These are phyloP conservation scores for Lordiphosa collinella DNA, from an alignment of 1,140 invertebrate genomes.

Conservation along the genomic window DNA sequence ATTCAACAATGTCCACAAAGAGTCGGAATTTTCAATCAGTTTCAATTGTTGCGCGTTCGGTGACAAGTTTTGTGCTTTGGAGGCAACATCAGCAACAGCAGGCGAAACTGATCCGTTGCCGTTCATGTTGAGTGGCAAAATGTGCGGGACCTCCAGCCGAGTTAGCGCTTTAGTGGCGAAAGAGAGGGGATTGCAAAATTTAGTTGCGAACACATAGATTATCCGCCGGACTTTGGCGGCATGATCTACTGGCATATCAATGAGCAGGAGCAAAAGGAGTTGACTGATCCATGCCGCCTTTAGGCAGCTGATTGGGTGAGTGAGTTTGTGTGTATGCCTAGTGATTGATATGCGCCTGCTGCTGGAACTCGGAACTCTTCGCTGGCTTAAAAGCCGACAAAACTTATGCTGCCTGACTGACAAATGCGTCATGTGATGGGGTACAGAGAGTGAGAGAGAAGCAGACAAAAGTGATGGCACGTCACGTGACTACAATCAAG, in stretches of 20 bases:
- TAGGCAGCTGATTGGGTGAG: constrained; percentile 38
- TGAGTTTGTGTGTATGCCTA: constrained; percentile 8
- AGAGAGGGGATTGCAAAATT: constrained; percentile 47
- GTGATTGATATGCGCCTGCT: constrained; percentile 67
- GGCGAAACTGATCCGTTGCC: constrained; percentile 4
- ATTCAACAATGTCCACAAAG: neutral
- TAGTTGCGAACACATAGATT: constrained; percentile 75
- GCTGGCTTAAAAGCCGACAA: constrained; percentile 48
- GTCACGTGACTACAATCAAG: constrained; percentile 16
- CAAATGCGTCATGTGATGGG: constrained; percentile 60
- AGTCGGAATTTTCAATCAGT: constrained; percentile 74
- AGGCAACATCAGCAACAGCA: too few relatives aligned
- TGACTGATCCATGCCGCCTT: constrained; percentile 66
- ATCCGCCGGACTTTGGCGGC: constrained; percentile 54
- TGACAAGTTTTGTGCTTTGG: constrained; percentile 50
- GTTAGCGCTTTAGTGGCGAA: constrained; percentile 61
- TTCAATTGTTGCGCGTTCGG: constrained; percentile 71
- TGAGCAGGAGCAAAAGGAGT: constrained; percentile 19
- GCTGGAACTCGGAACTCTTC: neutral
- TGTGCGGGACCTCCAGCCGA: constrained; percentile 58
- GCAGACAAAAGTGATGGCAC: constrained; percentile 2
- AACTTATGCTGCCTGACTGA: constrained; percentile 57
- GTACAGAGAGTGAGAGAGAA: neutral
- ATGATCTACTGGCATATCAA: constrained; percentile 76
- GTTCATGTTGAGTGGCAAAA: constrained; percentile 55